phyloP scores from a whole-genome alignment of 2,888 invertebrate species.

The Anaspis maculata region DNA sequence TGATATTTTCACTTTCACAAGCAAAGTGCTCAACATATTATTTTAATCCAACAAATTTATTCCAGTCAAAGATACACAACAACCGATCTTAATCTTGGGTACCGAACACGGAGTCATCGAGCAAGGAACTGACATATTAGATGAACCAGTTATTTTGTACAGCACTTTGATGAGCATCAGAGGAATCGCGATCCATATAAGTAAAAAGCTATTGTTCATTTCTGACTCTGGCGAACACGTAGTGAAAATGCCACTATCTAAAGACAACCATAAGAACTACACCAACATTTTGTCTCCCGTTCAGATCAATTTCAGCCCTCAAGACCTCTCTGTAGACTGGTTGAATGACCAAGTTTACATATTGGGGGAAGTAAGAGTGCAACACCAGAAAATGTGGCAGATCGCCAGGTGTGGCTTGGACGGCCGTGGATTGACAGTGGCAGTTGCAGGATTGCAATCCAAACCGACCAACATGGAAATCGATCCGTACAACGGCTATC shows the following conservation, averaged over 20 bases:
- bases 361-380: slow-evolving; percentile 54
- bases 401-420: slow-evolving; percentile 69
- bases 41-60: slow-evolving; percentile 10
- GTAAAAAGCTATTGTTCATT: slow-evolving; percentile 63
- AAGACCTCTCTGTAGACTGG: slow-evolving; percentile 81
- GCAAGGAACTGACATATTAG: slow-evolving; percentile 57
- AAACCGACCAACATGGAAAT: slow-evolving; percentile 77
- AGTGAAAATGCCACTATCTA: slow-evolving; percentile 45
- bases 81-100: slow-evolving; percentile 61
- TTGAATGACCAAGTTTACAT: slow-evolving; percentile 77
- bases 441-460: slow-evolving; percentile 59
- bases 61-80: slow-evolving; percentile 57
- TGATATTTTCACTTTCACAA: not conserved
- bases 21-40: not conserved
- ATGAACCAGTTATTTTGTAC: slow-evolving; percentile 58
- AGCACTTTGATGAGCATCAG: slow-evolving; percentile 41
- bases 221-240: slow-evolving; percentile 57
- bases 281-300: slow-evolving; percentile 50
- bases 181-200: slow-evolving; percentile 74
- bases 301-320: slow-evolving; percentile 54
- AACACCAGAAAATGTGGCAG: slow-evolving; percentile 53
- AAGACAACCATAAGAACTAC: slow-evolving; percentile 36
- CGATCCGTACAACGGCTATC: slow-evolving; percentile 89
- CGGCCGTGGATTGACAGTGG: slow-evolving; percentile 61
- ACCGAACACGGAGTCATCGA: slow-evolving; percentile 60